phyloP scores from a whole-genome alignment of 2,888 invertebrate genomes.

The Blera fallax region DNA sequence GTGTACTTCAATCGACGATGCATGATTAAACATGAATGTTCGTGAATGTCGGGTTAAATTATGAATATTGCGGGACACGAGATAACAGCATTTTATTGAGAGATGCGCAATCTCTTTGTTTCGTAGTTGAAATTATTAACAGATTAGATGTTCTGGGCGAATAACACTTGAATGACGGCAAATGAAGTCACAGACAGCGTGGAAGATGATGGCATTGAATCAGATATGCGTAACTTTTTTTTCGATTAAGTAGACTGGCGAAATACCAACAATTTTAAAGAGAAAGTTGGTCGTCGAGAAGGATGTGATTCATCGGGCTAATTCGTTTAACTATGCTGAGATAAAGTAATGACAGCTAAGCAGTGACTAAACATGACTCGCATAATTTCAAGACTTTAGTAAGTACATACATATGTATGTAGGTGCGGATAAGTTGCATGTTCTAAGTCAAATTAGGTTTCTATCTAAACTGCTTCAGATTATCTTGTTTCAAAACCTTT shows the following conservation, averaged over 20 bases:
- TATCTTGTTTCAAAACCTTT: too few relatives aligned
- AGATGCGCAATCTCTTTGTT: conserved; percentile 35
- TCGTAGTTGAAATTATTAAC: not conserved
- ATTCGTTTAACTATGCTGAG: not conserved
- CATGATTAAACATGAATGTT: conserved; percentile 66
- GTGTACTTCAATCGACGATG: conserved; percentile 4
- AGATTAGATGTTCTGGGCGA: not conserved
- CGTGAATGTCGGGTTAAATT: conserved; percentile 40
- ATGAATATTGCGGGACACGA: conserved; percentile 15
- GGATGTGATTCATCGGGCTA: not conserved
- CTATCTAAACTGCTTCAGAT: too few relatives aligned
- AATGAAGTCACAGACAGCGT: conserved; percentile 35
- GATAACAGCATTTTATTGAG: conserved; percentile 37
- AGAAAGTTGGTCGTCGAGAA: not conserved
- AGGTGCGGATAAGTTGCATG: too few relatives aligned
- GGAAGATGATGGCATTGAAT: conserved; percentile 25
- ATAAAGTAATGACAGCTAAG: too few relatives aligned
- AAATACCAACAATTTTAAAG: not conserved
- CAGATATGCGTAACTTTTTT: conserved; percentile 3
- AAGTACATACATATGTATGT: too few relatives aligned
- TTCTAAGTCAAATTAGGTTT: too few relatives aligned
- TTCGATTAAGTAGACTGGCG: conserved; percentile 12
- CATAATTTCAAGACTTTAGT: too few relatives aligned
- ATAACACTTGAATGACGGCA: not conserved
- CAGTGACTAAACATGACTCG: too few relatives aligned